Conservation (phyloP, 2,888 invertebrate species). For the Zootermopsis nevadensis region DNA sequence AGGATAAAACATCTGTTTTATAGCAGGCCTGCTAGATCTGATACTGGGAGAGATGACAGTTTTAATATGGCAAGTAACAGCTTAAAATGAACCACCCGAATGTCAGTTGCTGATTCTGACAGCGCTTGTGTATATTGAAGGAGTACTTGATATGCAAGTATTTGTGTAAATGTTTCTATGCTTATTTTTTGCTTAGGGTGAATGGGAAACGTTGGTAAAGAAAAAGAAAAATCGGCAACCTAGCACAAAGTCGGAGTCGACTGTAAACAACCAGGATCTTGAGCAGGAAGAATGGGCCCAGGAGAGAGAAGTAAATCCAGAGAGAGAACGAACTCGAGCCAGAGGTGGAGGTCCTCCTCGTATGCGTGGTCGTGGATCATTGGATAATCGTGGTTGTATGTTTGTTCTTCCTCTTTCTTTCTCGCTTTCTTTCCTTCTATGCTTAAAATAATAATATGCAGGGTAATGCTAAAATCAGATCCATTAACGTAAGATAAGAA, state of each 20-base stretch:
- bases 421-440: too few species aligned
- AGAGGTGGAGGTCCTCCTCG: slow-evolving; percentile 62
- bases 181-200: slow-evolving; percentile 67
- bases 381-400: slow-evolving; percentile 69
- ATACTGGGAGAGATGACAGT: too few species aligned
- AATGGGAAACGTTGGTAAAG: slow-evolving; percentile 88
- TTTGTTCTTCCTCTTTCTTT: slow-evolving; percentile 41
- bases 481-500: too few species aligned
- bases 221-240: slow-evolving; percentile 86
- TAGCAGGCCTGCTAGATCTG: too few species aligned
- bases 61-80: too few species aligned
- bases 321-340: slow-evolving; percentile 57
- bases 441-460: too few species aligned
- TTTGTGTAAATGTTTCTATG: background rate
- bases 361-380: slow-evolving; percentile 63
- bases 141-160: too few species aligned
- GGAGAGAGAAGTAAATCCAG: slow-evolving; percentile 46
- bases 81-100: too few species aligned
- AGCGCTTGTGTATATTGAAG: too few species aligned
- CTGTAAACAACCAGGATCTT: slow-evolving; percentile 62
- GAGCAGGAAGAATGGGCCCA: slow-evolving; percentile 55
- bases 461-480: too few species aligned
- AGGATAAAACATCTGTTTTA: too few species aligned
- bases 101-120: too few species aligned
- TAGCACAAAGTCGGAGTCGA: slow-evolving; percentile 67